Base-by-base conservation (phyloP, 2,888 invertebrate species). In the Cistogaster globosa region DNA sequence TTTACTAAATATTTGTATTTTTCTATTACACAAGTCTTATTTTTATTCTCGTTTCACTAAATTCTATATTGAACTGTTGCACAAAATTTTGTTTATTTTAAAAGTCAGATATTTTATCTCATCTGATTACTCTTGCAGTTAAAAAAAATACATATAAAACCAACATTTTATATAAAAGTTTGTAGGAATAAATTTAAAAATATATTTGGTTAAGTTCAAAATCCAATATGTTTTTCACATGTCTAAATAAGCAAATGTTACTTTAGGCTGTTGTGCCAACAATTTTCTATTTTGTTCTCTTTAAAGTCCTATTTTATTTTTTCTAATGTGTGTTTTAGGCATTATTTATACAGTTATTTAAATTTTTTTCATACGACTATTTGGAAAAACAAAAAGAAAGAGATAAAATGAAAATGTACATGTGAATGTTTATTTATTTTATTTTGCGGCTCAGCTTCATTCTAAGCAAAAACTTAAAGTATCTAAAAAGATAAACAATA, bases 201-300 rank as follows among this genome's bases (percentile, higher is more conserved):
- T 55, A 36, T 63, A 74, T 74, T 68, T 68, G 42, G 60, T 74
- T 74, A 53, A 81, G 68, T 74, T 63, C 32, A 55, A 62, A 81
- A 81, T 45, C 62, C 81, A 68, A 75, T 75, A 75, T 75, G 62
- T 81, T 69, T 72, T 68, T 63, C 62, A 69, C 45, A 75, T 81
- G 75, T 68, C 68, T 68, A 75, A 81, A 75, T 62, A 75, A 81
- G 53, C 68, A 81, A 68, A 62, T 36, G 55, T 75, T 69, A 62
- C 74, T 68, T 45, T 57, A 63, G 71, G 63, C 55, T 72, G 57
- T 65, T 58, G 45, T 48, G 55, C 36, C 78, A 71, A 71, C 78
- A 69, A 69, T 55, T 32, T 42, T 55, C 36, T 62, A 45, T 71
- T 71, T 18, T 11, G 8, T 53, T 58, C 42, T 48, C n/a, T 42